Evolutionary conservation across 2,797 vertebrate species (phyloP).

Genomic region (Betta splendens): DNA sequence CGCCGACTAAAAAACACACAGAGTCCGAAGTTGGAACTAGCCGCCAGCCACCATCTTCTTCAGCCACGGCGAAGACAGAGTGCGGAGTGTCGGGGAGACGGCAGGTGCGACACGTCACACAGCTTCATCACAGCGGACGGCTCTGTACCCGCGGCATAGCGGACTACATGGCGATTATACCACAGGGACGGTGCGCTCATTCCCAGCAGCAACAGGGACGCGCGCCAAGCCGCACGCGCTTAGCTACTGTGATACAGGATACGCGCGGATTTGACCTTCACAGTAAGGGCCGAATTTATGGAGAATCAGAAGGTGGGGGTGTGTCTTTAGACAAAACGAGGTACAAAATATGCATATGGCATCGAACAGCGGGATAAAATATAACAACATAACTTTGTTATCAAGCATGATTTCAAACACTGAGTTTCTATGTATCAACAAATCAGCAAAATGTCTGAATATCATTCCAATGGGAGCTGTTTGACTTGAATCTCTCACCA

Average conservation of each 20-base stretch:
- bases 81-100: slow-evolving; percentile 24
- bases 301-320: too few species aligned
- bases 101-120: slow-evolving; percentile 8
- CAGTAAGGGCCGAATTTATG: slow-evolving; percentile 32
- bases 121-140: slow-evolving; percentile 36
- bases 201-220: slow-evolving; percentile 37
- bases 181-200: slow-evolving; percentile 28
- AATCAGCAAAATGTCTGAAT: too few species aligned
- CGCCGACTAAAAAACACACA: slow-evolving; percentile 10
- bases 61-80: slow-evolving; percentile 17
- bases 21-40: slow-evolving; percentile 60
- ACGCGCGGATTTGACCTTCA: background rate
- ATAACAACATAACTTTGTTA: too few species aligned
- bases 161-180: background rate
- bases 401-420: too few species aligned
- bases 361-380: background rate
- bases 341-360: too few species aligned
- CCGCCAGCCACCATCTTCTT: slow-evolving; percentile 60
- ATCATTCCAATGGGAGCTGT: too few species aligned
- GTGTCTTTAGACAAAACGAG: too few species aligned
- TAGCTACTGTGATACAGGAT: background rate
- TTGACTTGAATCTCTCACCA: too few species aligned
- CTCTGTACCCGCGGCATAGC: slow-evolving; percentile 14
- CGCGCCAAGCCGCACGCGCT: slow-evolving; percentile 10
- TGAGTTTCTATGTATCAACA: too few species aligned